Evolutionary conservation across 1,140 invertebrate species (phyloP).

Genomic region (Caenorhabditis latens): DNA sequence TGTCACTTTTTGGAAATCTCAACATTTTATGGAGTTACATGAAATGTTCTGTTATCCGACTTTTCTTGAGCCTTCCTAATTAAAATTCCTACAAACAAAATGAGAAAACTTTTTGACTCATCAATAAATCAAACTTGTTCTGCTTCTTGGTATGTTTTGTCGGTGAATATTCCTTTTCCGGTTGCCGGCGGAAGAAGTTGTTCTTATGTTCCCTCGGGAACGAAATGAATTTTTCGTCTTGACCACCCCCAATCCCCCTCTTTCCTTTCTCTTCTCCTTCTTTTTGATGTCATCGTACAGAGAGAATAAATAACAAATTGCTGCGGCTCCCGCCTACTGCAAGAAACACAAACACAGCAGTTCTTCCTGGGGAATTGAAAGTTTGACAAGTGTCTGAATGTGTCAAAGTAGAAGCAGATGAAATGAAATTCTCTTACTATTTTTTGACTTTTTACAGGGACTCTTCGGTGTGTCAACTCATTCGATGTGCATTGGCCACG

Average conservation of each 20-base stretch:
- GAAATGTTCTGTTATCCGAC: no score
- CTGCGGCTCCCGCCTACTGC: neutral
- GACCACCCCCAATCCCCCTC: neutral
- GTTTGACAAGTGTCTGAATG: conserved; percentile 48
- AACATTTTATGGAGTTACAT: no score
- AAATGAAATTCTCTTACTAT: neutral
- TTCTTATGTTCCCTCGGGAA: conserved; percentile 41
- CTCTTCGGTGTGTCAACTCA: conserved; percentile 47
- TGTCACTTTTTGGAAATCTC: neutral
- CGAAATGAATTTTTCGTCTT: conserved; percentile 39
- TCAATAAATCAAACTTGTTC: conserved; percentile 35
- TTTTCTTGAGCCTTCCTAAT: no score
- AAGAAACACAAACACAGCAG: neutral
- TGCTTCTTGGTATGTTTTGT: neutral
- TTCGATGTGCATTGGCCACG: conserved; percentile 31
- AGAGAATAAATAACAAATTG: conserved; percentile 49
- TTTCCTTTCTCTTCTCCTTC: neutral
- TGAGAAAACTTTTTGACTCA: neutral
- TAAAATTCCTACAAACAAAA: no score
- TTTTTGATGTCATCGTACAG: conserved; percentile 42
- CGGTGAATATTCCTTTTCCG: conserved; percentile 23
- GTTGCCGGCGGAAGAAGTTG: conserved; percentile 13
- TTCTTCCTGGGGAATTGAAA: conserved; percentile 41
- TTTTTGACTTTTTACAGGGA: conserved; percentile 59
- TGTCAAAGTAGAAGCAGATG: conserved; percentile 4